These are phyloP conservation scores for Muscicapa striata DNA, from an alignment of 2,797 vertebrate species.

Conservation along the genomic window DNA sequence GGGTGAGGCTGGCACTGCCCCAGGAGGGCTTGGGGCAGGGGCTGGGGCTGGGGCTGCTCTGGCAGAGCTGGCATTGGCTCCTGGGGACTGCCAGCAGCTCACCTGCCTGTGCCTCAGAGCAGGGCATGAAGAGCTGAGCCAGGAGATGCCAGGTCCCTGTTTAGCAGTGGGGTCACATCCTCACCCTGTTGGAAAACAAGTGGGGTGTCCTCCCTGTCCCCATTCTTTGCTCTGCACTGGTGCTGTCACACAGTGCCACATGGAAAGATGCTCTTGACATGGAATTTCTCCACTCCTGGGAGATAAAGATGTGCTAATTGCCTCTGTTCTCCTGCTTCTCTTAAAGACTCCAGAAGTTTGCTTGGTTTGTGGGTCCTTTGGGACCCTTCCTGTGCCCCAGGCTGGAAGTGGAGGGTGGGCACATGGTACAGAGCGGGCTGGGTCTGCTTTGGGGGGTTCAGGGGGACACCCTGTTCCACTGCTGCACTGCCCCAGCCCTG, in stretches of 20 bases:
- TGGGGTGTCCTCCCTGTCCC: not conserved
- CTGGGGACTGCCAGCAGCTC: not conserved
- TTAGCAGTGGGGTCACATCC: not conserved
- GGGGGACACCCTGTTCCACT: not conserved
- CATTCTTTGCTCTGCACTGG: not conserved
- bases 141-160: not conserved
- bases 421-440: not conserved
- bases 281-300: not conserved
- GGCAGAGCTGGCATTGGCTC: not conserved
- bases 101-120: not conserved
- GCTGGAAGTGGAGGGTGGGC: not conserved
- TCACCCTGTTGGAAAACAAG: not conserved
- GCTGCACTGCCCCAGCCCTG: rapidly evolving
- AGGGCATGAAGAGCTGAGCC: not conserved
- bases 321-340: not conserved
- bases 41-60: not conserved
- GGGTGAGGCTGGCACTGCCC: constrained; percentile 76
- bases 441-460: not conserved
- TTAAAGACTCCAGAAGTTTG: not conserved
- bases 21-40: rapidly evolving
- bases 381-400: not conserved
- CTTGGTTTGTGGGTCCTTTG: not conserved
- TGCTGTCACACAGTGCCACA: not conserved
- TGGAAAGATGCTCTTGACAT: not conserved
- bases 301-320: not conserved